phyloP scores from a whole-genome alignment of 2,888 invertebrate genomes.

The Crioceris asparagi region DNA sequence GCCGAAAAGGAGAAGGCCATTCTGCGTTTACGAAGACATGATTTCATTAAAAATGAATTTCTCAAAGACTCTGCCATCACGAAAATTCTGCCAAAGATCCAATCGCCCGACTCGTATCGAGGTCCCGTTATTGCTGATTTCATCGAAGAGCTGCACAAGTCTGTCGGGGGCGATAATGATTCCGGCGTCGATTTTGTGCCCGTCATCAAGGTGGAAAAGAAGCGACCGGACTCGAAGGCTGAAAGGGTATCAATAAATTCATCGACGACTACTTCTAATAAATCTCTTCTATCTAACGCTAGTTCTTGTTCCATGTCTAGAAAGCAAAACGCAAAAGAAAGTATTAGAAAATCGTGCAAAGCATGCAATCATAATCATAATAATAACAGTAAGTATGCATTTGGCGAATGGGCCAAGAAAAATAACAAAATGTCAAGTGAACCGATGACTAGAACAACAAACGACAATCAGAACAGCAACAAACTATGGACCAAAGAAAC shows the following conservation, averaged over 20 bases:
- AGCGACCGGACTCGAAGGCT: conserved; percentile 15
- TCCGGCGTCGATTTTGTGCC: conserved; percentile 23
- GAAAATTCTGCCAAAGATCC: conserved; percentile 28
- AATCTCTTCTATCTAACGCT: conserved; percentile 26
- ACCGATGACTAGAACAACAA: too few relatives aligned
- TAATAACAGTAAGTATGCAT: too few relatives aligned
- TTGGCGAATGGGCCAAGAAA: too few relatives aligned
- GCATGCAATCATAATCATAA: too few relatives aligned
- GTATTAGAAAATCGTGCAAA: conserved; percentile 18
- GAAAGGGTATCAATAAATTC: conserved; percentile 31
- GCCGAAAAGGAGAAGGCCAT: conserved; percentile 29
- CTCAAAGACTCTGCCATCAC: conserved; percentile 16
- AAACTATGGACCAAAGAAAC: too few relatives aligned
- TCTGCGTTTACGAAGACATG: conserved; percentile 31
- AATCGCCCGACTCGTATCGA: conserved; percentile 40
- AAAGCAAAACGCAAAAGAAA: conserved; percentile 33
- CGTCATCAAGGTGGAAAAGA: conserved; percentile 13
- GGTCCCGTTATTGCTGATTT: conserved; percentile 60
- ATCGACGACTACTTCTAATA: conserved; percentile 17
- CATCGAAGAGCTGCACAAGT: conserved; percentile 53
- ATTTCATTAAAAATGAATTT: conserved; percentile 17
- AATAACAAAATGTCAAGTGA: too few relatives aligned
- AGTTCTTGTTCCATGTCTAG: conserved; percentile 33
- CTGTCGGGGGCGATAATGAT: conserved; percentile 16
- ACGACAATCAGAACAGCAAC: too few relatives aligned